Conservation (phyloP, 2,797 vertebrate genomes). For the Coracias cyanogaster region DNA sequence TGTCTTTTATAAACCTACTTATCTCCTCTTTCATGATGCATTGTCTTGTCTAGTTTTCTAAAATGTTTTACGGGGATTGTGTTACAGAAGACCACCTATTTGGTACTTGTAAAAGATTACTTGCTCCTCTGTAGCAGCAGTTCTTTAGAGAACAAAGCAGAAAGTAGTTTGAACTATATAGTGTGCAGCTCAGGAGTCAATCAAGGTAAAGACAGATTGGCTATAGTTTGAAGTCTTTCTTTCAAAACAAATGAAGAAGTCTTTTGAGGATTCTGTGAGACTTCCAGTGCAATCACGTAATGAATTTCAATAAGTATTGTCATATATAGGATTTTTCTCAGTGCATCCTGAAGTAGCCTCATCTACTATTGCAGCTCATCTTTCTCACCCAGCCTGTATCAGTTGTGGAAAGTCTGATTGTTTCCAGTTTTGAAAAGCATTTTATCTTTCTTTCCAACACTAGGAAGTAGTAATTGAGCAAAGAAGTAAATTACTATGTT, state of each 20-base stretch:
- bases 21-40: background rate
- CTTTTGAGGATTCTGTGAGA: background rate
- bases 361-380: background rate
- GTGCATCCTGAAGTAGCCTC: background rate
- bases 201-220: background rate
- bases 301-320: background rate
- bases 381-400: background rate
- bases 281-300: background rate
- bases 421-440: background rate
- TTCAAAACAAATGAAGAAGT: background rate
- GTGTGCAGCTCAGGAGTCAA: background rate
- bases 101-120: background rate
- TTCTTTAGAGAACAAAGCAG: background rate
- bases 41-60: background rate
- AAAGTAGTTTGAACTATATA: background rate
- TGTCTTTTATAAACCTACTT: background rate
- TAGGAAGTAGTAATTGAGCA: background rate
- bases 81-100: background rate
- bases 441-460: background rate
- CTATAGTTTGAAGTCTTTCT: background rate
- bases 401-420: background rate
- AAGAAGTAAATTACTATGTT: background rate
- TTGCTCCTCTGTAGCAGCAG: background rate
- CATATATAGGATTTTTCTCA: background rate
- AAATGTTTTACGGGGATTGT: background rate